Conservation (phyloP, 2,888 invertebrate species). For the Ischnura elegans region DNA sequence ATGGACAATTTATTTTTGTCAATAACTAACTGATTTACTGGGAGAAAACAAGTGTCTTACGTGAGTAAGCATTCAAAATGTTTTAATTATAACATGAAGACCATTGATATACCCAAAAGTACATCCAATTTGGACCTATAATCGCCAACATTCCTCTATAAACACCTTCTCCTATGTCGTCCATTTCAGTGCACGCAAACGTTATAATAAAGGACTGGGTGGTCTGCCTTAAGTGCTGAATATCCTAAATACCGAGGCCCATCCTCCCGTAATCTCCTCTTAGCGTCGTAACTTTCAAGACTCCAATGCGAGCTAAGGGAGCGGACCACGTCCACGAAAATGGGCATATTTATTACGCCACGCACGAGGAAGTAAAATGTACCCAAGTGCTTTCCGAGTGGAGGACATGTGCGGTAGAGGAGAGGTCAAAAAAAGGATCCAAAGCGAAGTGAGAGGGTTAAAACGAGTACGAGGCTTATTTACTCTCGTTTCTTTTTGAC, state of each 20-base stretch:
- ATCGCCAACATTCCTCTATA: background rate
- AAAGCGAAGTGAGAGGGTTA: background rate
- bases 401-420: background rate
- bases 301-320: background rate
- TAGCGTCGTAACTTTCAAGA: background rate
- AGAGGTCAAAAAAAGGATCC: background rate
- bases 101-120: no score
- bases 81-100: no score
- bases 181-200: background rate
- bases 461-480: background rate
- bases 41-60: no score
- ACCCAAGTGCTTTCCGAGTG: background rate
- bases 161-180: background rate
- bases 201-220: background rate
- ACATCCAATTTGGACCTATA: background rate
- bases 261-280: background rate
- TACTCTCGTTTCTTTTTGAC: background rate
- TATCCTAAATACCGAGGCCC: background rate
- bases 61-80: no score
- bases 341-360: background rate
- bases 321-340: background rate
- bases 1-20: no score
- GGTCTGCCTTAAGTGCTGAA: background rate
- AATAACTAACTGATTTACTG: no score
- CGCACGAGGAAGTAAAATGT: background rate